phyloP scores from a whole-genome alignment of 2,888 invertebrate species.

The Zygaena filipendulae region DNA sequence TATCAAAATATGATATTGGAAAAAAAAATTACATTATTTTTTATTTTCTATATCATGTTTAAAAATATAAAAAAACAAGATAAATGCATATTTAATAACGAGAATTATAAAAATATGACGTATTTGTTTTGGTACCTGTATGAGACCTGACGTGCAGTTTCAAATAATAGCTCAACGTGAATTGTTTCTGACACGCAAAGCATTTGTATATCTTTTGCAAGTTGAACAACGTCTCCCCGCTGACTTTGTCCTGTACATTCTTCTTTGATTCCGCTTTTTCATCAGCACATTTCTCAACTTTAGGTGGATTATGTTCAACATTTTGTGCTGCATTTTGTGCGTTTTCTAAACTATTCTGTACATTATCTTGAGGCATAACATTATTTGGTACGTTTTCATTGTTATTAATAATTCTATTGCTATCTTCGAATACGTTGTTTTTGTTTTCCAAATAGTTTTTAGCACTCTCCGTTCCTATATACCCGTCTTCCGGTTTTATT shows the following conservation, averaged over 20 bases:
- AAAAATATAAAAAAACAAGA: too few relatives aligned
- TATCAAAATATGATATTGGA: too few relatives aligned
- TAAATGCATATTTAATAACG: too few relatives aligned
- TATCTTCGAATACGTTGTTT: background rate
- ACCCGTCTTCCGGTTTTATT: slow-evolving; percentile 55
- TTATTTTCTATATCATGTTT: too few relatives aligned
- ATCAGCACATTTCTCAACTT: slow-evolving; percentile 4
- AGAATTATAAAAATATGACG: too few relatives aligned
- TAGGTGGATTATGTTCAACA: slow-evolving; percentile 2
- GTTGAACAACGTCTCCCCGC: slow-evolving; percentile 23
- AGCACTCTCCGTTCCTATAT: slow-evolving; percentile 44
- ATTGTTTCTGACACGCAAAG: slow-evolving; percentile 52
- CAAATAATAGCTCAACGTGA: slow-evolving; percentile 50
- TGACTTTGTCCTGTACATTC: slow-evolving; percentile 11
- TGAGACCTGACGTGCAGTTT: slow-evolving; percentile 55
- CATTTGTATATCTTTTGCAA: slow-evolving; percentile 54
- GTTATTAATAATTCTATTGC: too few relatives aligned
- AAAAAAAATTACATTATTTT: too few relatives aligned
- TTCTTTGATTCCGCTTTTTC: slow-evolving; percentile 10
- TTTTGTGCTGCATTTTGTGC: slow-evolving; percentile 2
- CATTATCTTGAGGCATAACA: too few relatives aligned
- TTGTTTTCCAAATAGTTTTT: background rate
- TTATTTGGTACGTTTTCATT: too few relatives aligned
- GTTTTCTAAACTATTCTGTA: background rate
- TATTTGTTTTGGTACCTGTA: too few relatives aligned